Percentiles rank a stretch among this genome's conserved stretches.
Conservation (phyloP, 2,113 vertebrate genomes). For the Lasiurus cinereus region DNA sequence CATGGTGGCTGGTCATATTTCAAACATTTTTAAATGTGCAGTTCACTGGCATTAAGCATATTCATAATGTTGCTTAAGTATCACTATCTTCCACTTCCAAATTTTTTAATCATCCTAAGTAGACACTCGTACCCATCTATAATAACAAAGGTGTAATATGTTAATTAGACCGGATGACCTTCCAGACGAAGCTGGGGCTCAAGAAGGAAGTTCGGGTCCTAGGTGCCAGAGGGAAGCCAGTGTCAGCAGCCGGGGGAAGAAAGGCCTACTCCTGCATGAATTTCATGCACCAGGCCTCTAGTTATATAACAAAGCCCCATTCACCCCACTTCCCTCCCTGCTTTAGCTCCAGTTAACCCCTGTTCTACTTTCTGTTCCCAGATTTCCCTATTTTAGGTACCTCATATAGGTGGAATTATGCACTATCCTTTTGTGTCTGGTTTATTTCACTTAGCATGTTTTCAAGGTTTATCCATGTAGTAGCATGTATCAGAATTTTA, state of each 20-base stretch:
- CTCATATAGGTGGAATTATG: background rate
- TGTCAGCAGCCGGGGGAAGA: too few species aligned
- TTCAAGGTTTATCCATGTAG: background rate
- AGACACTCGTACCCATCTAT: background rate
- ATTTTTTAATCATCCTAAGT: constrained; percentile 16
- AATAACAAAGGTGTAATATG: too few species aligned
- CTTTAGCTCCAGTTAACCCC: background rate
- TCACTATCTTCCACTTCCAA: background rate
- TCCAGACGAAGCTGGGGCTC: too few species aligned
- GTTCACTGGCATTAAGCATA: background rate
- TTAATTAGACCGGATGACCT: too few species aligned
- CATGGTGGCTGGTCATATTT: background rate
- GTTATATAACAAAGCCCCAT: background rate
- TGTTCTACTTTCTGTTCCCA: background rate
- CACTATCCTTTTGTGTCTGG: background rate
- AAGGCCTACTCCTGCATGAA: too few species aligned
- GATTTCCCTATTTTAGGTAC: background rate
- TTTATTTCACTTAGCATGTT: background rate
- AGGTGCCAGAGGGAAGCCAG: too few species aligned
- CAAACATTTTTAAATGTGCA: background rate
- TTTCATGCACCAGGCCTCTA: too few species aligned
- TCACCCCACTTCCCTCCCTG: background rate
- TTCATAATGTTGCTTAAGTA: background rate
- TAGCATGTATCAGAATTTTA: background rate
- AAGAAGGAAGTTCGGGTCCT: too few species aligned